These are phyloP conservation scores for Paelopatides confundens DNA, from an alignment of 53 echinoderm and acorn worm genomes.

Conservation along the genomic window DNA sequence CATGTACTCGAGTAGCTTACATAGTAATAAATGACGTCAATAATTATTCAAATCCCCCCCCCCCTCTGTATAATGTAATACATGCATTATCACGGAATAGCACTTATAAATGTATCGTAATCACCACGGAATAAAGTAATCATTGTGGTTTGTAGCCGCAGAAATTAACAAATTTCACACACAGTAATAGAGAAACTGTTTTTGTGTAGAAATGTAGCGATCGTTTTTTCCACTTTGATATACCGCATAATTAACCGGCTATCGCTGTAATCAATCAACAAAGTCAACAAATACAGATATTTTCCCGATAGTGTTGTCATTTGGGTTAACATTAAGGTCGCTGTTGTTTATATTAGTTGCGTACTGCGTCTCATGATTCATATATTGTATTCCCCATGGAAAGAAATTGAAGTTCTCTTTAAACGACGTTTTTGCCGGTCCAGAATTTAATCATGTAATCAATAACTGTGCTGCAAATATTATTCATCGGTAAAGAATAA, in stretches of 20 bases:
- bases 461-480: no score
- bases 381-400: no score
- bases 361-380: not conserved
- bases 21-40: not conserved
- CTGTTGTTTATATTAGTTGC: not conserved
- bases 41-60: not conserved
- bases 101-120: not conserved
- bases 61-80: not conserved
- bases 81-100: not conserved
- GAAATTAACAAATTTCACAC: slow-evolving; percentile 10
- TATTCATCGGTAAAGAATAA: no score
- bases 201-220: not conserved
- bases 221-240: not conserved
- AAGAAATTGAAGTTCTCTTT: no score
- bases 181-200: not conserved
- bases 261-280: slow-evolving; percentile 36
- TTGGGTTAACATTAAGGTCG: slow-evolving; percentile 16
- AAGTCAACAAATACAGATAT: not conserved
- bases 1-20: not conserved
- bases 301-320: slow-evolving; percentile 17
- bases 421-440: no score
- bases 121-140: not conserved
- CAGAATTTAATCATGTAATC: no score
- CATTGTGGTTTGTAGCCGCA: not conserved
- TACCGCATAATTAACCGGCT: slow-evolving; percentile 25